Conservation (phyloP, 2,797 vertebrate genomes). For the Sebastes diploproa region DNA sequence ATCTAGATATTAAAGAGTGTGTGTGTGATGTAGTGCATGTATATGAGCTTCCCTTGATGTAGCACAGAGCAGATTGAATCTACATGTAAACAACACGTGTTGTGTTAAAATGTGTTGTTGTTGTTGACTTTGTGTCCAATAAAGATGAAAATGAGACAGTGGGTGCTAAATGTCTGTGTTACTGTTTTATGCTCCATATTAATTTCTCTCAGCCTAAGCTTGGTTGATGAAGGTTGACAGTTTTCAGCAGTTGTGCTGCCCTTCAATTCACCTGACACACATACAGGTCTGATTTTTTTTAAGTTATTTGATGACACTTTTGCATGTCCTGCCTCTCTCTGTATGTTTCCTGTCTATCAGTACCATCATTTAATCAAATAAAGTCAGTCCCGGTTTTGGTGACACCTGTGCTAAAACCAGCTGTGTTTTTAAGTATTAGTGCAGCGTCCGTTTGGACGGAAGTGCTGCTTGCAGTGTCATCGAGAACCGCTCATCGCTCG, state of each 20-base stretch:
- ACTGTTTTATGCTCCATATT: background rate
- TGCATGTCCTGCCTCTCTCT: too few species aligned
- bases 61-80: conserved; percentile 30
- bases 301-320: too few species aligned
- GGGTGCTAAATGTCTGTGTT: background rate
- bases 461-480: too few species aligned
- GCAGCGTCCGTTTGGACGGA: too few species aligned
- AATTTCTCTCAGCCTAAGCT: background rate
- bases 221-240: background rate
- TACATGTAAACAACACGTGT: conserved; percentile 26
- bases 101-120: conserved; percentile 32
- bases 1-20: conserved; percentile 11
- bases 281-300: background rate
- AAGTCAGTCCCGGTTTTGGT: too few species aligned
- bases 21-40: conserved; percentile 52
- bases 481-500: too few species aligned
- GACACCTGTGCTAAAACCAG: too few species aligned
- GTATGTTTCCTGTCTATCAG: too few species aligned
- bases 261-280: too few species aligned
- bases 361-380: too few species aligned
- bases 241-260: background rate
- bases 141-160: conserved; percentile 36
- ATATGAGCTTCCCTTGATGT: conserved; percentile 36
- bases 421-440: too few species aligned
- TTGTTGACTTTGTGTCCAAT: conserved; percentile 62